A percentile compares a stretch with the other conserved stretches of the same genome.
Conservation (phyloP, 2,797 vertebrate species). For the Danio kyathit region DNA sequence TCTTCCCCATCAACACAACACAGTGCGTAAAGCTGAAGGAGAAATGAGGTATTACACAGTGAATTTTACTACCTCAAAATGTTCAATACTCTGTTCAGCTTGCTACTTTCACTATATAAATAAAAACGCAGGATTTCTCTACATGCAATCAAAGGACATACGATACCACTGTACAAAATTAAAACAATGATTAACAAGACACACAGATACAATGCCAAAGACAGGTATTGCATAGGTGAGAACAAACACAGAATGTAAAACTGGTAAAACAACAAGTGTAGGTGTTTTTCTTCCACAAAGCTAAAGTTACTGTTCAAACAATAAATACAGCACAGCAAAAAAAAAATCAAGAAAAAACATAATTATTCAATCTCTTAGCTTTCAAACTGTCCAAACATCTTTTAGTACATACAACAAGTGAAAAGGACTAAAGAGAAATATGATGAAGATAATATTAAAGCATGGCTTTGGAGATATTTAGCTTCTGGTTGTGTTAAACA, state of each 20-base stretch:
- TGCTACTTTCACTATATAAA: constrained; percentile 70
- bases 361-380: neutral
- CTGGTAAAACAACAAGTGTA: constrained; percentile 28
- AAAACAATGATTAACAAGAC: constrained; percentile 52
- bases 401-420: constrained; percentile 8
- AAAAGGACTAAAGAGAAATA: constrained; percentile 7
- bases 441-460: constrained; percentile 6
- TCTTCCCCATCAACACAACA: neutral
- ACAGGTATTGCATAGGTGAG: constrained; percentile 69
- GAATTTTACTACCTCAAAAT: neutral
- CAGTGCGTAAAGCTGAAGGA: neutral
- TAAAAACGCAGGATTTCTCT: constrained; percentile 59
- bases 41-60: constrained; percentile 15
- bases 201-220: constrained; percentile 58
- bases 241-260: constrained; percentile 52
- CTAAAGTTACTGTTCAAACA: constrained; percentile 13
- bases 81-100: constrained; percentile 71
- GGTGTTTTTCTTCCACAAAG: constrained; percentile 37
- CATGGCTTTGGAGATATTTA: neutral
- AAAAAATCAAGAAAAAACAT: neutral
- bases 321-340: neutral
- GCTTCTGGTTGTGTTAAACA: neutral
- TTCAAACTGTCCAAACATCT: neutral
- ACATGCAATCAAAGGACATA: constrained; percentile 68
- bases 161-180: constrained; percentile 58